These are phyloP conservation scores for Protaetia brevitarsis DNA, from an alignment of 1,140 invertebrate species.

Conservation along the genomic window DNA sequence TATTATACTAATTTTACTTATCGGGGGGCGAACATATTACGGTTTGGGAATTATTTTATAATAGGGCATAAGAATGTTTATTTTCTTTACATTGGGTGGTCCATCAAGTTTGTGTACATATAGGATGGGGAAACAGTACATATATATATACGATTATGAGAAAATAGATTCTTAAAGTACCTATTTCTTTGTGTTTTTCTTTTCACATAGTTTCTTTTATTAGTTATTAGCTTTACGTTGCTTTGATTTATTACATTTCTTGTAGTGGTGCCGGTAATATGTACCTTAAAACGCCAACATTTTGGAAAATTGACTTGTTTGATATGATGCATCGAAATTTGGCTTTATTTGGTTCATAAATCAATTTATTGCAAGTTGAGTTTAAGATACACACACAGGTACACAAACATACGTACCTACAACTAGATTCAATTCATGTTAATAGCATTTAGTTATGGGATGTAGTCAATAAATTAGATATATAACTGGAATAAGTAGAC, in stretches of 20 bases:
- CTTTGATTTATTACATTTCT: too few relatives aligned
- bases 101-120: constrained; percentile 4
- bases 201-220: background rate
- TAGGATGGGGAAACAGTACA: background rate
- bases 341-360: too few relatives aligned
- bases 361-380: background rate
- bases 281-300: background rate
- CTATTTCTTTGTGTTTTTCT: background rate
- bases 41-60: background rate
- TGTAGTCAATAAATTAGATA: too few relatives aligned
- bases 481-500: too few relatives aligned
- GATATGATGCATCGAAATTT: too few relatives aligned
- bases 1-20: constrained; percentile 3
- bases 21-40: background rate
- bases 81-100: constrained; percentile 10
- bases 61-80: background rate
- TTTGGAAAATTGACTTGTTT: background rate
- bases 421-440: too few relatives aligned
- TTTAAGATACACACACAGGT: background rate
- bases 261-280: too few relatives aligned
- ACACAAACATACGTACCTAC: background rate
- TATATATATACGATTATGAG: background rate
- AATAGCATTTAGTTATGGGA: too few relatives aligned
- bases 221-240: background rate
- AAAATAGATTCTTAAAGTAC: constrained; percentile 7